phyloP scores from a whole-genome alignment of 2,113 vertebrate species.

The Hydrochoerus hydrochaeris region DNA sequence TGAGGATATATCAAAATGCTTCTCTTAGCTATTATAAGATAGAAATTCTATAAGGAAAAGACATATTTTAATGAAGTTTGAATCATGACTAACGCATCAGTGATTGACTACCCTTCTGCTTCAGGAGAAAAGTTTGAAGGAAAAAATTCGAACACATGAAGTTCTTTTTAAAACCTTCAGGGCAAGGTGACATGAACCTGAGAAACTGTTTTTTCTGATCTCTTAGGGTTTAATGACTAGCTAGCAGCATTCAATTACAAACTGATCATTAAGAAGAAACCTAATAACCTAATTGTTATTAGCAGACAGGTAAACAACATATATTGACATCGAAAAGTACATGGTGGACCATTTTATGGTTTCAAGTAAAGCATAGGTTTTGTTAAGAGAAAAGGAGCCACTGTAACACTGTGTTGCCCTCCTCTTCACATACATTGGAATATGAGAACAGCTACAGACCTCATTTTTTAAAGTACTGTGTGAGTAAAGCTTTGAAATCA shows the following conservation, averaged over 20 bases:
- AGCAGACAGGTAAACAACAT: constrained; percentile 52
- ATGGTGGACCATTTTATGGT: constrained; percentile 18
- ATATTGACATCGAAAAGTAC: constrained; percentile 27
- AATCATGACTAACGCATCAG: background rate
- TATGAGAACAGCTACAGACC: background rate
- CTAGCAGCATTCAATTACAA: constrained; percentile 71
- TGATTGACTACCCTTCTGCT: background rate
- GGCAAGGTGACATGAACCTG: constrained; percentile 41
- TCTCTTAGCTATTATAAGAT: background rate
- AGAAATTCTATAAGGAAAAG: background rate
- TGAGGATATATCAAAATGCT: background rate
- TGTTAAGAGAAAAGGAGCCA: background rate
- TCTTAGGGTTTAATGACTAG: constrained; percentile 69
- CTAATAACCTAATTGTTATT: constrained; percentile 22
- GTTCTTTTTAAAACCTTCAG: constrained; percentile 58
- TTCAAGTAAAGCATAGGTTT: constrained; percentile 43
- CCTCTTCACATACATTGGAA: background rate
- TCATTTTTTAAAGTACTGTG: background rate
- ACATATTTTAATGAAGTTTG: background rate
- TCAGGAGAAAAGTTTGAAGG: constrained; percentile 22
- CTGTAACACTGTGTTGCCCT: background rate
- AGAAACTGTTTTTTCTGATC: constrained; percentile 68
- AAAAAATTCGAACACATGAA: background rate
- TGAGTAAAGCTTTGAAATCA: background rate
- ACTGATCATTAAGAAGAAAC: constrained; percentile 70